phyloP scores from a whole-genome alignment of 2,797 vertebrate genomes.

The Phrynocephalus vlangalii region DNA sequence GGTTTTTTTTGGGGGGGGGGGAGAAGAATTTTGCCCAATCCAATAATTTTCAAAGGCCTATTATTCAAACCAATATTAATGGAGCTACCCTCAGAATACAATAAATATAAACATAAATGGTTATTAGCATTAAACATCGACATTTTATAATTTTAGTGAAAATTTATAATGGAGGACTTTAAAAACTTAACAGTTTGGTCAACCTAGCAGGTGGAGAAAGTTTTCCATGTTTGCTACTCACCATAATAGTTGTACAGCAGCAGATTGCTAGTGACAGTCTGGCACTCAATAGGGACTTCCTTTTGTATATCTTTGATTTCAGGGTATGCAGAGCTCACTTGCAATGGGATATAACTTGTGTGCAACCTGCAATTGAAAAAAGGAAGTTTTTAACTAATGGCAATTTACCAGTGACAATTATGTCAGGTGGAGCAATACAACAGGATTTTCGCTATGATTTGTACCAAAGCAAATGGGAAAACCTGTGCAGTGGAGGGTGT shows the following conservation, averaged over 20 bases:
- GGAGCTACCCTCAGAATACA: not conserved
- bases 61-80: not conserved
- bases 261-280: too few relatives aligned
- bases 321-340: too few relatives aligned
- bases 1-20: not conserved
- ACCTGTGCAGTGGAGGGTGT: too few relatives aligned
- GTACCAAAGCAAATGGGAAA: too few relatives aligned
- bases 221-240: not conserved
- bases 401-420: too few relatives aligned
- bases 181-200: not conserved
- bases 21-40: not conserved
- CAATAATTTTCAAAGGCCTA: not conserved
- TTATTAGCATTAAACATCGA: not conserved
- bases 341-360: too few relatives aligned
- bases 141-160: not conserved
- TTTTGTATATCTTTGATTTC: too few relatives aligned
- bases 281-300: too few relatives aligned
- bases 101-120: not conserved
- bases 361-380: too few relatives aligned
- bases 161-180: not conserved
- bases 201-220: not conserved
- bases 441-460: too few relatives aligned
- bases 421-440: too few relatives aligned
- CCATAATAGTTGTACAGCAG: not conserved
- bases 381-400: too few relatives aligned